These are phyloP conservation scores for Oceanites oceanicus DNA, from an alignment of 2,113 vertebrate genomes.

Conservation along the genomic window DNA sequence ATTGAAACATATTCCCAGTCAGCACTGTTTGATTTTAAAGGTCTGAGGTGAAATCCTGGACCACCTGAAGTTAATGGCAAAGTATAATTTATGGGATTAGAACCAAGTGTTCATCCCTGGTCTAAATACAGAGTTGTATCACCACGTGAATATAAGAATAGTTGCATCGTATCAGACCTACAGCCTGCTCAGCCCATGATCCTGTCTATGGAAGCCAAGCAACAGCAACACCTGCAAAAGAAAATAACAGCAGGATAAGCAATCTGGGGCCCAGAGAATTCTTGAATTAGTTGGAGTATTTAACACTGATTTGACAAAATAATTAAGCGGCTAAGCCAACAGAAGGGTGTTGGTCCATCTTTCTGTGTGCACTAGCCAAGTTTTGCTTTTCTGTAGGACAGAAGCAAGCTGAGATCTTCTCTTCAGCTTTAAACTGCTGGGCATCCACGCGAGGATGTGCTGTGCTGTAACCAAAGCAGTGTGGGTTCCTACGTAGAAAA, in stretches of 20 bases:
- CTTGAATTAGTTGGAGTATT: not conserved
- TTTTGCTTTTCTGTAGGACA: not conserved
- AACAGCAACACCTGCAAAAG: not conserved
- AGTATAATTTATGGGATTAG: not conserved
- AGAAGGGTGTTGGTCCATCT: not conserved
- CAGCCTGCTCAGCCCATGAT: not conserved
- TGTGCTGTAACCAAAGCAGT: not conserved
- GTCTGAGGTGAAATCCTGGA: not conserved
- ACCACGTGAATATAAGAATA: not conserved
- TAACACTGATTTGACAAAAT: not conserved
- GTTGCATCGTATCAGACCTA: not conserved
- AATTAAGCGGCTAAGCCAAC: accelerated
- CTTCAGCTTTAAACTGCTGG: not conserved
- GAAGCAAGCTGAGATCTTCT: not conserved
- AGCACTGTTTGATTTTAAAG: not conserved
- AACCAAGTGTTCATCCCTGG: not conserved
- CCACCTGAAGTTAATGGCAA: not conserved
- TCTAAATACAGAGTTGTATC: not conserved
- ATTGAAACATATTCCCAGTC: not conserved
- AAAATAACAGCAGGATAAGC: not conserved
- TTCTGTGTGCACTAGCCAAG: not conserved
- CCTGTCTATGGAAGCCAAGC: not conserved
- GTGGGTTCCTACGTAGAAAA: not conserved
- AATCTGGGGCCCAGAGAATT: not conserved
- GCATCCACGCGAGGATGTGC: not conserved